Evolutionary conservation across 53 echinoderm and acorn worm genomes (phyloP).

Genomic region (Mesocentrotus franciscanus): DNA sequence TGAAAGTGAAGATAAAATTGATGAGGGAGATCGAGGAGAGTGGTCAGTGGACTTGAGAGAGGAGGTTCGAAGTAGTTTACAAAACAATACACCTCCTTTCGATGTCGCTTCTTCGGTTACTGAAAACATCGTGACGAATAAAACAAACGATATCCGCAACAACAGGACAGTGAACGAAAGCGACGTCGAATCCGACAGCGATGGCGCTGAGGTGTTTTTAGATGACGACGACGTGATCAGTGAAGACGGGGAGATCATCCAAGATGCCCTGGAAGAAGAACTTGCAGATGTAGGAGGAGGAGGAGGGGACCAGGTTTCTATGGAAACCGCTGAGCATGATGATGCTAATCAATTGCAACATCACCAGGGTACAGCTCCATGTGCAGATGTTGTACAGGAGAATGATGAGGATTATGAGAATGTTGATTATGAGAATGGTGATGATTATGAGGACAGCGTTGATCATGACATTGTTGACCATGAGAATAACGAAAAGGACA

Average conservation of each 20-base stretch:
- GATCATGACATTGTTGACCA: neutral
- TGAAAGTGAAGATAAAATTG: neutral
- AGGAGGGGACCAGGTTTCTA: neutral
- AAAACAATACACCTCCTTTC: neutral
- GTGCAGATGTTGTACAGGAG: neutral
- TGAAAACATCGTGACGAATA: neutral
- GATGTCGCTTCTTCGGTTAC: neutral
- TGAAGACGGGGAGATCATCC: neutral
- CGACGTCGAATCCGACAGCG: constrained; percentile 15
- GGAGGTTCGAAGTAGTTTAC: neutral
- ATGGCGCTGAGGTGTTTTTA: neutral
- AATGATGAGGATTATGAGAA: neutral
- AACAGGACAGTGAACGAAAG: neutral
- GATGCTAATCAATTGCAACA: neutral
- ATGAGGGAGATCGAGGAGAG: neutral
- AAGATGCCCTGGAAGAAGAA: neutral
- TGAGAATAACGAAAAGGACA: neutral
- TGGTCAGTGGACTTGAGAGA: neutral
- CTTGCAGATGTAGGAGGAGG: neutral
- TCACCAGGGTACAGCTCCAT: neutral
- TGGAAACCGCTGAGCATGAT: neutral
- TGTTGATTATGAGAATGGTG: too few species aligned
- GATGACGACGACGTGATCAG: neutral
- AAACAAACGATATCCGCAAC: neutral
- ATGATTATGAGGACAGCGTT: neutral